Conservation (phyloP, 1,140 invertebrate species). For the Neuroterus valhalla region DNA sequence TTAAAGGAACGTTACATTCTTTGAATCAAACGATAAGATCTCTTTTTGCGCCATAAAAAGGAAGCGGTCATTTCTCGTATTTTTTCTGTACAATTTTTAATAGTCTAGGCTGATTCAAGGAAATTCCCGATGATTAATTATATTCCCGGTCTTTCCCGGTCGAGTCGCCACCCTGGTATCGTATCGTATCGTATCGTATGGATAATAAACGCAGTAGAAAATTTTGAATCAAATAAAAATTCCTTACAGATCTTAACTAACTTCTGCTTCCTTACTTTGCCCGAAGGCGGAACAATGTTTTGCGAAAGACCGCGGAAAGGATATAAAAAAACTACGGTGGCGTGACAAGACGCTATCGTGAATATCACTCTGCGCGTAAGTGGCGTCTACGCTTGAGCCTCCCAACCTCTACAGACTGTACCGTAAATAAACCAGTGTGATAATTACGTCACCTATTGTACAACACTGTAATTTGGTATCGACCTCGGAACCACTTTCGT, state of each 20-base stretch:
- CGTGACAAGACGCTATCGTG: constrained; percentile 10
- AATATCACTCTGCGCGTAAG: constrained; percentile 8
- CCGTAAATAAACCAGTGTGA: constrained; percentile 41
- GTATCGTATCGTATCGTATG: too few species aligned
- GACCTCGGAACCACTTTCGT: constrained; percentile 50
- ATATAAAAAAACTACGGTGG: constrained; percentile 9
- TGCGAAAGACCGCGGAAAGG: not conserved
- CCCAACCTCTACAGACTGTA: not conserved
- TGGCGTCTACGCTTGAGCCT: constrained; percentile 14
- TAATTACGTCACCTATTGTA: constrained; percentile 52
- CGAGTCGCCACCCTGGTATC: too few species aligned
- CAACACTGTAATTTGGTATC: constrained; percentile 46
- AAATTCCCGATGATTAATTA: too few species aligned
- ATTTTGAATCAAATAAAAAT: not conserved
- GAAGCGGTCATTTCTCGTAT: too few species aligned
- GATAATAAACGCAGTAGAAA: too few species aligned
- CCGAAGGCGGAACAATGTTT: constrained; percentile 6
- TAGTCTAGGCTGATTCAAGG: too few species aligned
- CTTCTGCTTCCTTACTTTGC: not conserved
- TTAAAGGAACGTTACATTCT: too few species aligned
- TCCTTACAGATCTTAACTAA: not conserved
- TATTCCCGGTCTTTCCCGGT: too few species aligned
- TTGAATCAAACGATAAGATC: too few species aligned
- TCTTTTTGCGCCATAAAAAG: too few species aligned
- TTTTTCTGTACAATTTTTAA: too few species aligned